Evolutionary conservation across 2,888 invertebrate species (phyloP).

Genomic region (Tryphoninae sp.): DNA sequence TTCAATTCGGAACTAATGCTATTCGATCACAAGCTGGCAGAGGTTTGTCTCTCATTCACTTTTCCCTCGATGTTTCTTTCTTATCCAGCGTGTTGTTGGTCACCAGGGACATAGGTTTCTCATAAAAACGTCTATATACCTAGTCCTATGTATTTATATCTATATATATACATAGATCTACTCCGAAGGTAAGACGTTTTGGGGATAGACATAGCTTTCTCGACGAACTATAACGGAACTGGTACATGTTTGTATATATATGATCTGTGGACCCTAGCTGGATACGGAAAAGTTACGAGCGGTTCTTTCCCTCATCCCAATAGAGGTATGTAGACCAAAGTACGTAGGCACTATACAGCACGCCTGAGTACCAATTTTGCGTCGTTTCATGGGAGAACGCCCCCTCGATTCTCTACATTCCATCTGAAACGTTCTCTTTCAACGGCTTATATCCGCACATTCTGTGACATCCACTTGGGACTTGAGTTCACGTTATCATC

Average conservation of each 20-base stretch:
- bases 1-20: conserved; percentile 45
- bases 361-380: conserved; percentile 51
- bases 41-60: conserved; percentile 23
- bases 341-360: conserved; percentile 24
- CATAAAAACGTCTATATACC: conserved; percentile 18
- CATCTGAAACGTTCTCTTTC: conserved; percentile 23
- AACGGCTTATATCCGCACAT: conserved; percentile 43
- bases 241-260: conserved; percentile 10
- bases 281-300: conserved; percentile 45
- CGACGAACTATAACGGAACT: conserved; percentile 14
- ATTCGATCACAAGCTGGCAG: conserved; percentile 1
- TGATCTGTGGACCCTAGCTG: conserved; percentile 5
- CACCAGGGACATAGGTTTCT: conserved; percentile 19
- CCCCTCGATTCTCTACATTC: conserved; percentile 31
- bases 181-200: conserved; percentile 9
- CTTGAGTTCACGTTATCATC: conserved; percentile 1
- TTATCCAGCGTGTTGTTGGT: conserved; percentile 13
- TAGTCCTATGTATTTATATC: too few relatives aligned
- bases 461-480: conserved; percentile 6
- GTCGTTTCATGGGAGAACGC: conserved; percentile 49
- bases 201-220: conserved; percentile 22
- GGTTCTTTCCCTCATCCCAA: conserved; percentile 28
- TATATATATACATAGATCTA: conserved; percentile 7
- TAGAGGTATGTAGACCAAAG: conserved; percentile 27
- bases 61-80: conserved; percentile 33